A percentile compares a stretch with the other conserved stretches of the same genome.
Evolutionary conservation across 2,888 invertebrate genomes (phyloP).

Genomic region (Drosophila stalkeri): DNA sequence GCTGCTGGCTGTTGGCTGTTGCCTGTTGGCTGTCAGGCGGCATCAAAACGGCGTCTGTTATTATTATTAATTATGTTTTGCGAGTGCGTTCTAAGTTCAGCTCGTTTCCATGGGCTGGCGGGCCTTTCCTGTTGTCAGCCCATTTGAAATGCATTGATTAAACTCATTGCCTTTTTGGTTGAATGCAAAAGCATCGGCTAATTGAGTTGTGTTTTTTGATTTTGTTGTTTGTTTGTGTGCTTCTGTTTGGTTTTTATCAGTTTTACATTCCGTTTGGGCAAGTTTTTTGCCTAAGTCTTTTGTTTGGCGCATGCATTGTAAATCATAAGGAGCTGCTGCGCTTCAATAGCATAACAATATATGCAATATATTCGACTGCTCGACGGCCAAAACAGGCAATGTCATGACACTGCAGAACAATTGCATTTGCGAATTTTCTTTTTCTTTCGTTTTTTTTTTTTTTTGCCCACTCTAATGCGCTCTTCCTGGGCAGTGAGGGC

Average conservation of each 20-base stretch:
- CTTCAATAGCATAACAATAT: slow-evolving; percentile 50
- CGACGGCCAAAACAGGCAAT: slow-evolving; percentile 69
- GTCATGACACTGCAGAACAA: slow-evolving; percentile 79
- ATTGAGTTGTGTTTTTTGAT: slow-evolving; percentile 76
- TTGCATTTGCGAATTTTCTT: slow-evolving; percentile 41
- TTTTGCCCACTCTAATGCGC: slow-evolving; percentile 27
- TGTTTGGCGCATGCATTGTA: slow-evolving; percentile 72
- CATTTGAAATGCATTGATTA: slow-evolving; percentile 64
- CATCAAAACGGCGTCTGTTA: slow-evolving; percentile 79
- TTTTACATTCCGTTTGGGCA: slow-evolving; percentile 10
- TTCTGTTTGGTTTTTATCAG: slow-evolving; percentile 3
- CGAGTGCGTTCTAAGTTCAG: slow-evolving; percentile 42
- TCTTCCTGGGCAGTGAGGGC: slow-evolving; percentile 1
- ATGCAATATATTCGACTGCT: slow-evolving; percentile 68
- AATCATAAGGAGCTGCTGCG: slow-evolving; percentile 59
- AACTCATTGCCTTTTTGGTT: slow-evolving; percentile 12
- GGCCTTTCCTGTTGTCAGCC: slow-evolving; percentile 43
- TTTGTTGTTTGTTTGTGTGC: slow-evolving; percentile 39
- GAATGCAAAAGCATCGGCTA: slow-evolving; percentile 50
- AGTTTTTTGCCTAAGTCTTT: slow-evolving; percentile 81
- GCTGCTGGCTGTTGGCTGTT: slow-evolving; percentile 64
- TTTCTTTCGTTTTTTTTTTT: neutral
- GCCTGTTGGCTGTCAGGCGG: slow-evolving; percentile 66
- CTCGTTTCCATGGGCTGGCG: slow-evolving; percentile 6
- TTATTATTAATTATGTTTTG: slow-evolving; percentile 83